Base-by-base conservation (phyloP, 2,113 vertebrate species). In the Orthochromis indermauri region DNA sequence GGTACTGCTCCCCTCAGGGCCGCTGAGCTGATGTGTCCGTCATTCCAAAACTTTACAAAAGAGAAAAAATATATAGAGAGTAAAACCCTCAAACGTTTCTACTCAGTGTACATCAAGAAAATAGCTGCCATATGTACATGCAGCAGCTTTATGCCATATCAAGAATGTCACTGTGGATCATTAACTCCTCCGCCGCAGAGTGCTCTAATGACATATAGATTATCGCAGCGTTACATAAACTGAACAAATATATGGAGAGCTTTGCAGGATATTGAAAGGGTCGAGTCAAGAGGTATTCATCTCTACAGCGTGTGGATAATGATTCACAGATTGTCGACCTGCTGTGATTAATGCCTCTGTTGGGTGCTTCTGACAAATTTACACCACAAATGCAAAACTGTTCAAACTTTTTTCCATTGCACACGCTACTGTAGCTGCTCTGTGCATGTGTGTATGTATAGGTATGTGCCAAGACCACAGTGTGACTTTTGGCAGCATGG, bases 281-380 rank as follows among this genome's bases (percentile, higher is more conserved):
- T 78, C 92, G 88, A 90, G 85, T 94, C 89, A 85, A 24, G 24
- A 81, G 63, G 83, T n/a, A 53, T 82, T 82, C 82, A 37, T 45
- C 85, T 81, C 83, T 54, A 80, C 45, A 40, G 16, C 12, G 37
- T 84, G 51, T 16, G 13, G 54, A 33, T 92, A 92, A 92, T 93
- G 87, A 82, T 63, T 95, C 90, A 81, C 90, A 93, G 89, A 89
- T 82, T 87, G 76, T 89, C 79, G 86, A 82, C 57, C 61, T 80
- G 90, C 87, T 79, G 21, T 93, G 93, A 93, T 90, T 88, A 91
- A 93, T 93, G 82, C 59, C 73, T 85, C 81, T 28, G 57, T 81
- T 80, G 68, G 83, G 86, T 37, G 57, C 76, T 47, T 86, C 54
- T 82, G 88, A 90, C 88, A 90, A 87, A 89, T 87, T 87, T 86